phyloP scores from a whole-genome alignment of 2,797 vertebrate genomes.

The Potorous gilbertii region DNA sequence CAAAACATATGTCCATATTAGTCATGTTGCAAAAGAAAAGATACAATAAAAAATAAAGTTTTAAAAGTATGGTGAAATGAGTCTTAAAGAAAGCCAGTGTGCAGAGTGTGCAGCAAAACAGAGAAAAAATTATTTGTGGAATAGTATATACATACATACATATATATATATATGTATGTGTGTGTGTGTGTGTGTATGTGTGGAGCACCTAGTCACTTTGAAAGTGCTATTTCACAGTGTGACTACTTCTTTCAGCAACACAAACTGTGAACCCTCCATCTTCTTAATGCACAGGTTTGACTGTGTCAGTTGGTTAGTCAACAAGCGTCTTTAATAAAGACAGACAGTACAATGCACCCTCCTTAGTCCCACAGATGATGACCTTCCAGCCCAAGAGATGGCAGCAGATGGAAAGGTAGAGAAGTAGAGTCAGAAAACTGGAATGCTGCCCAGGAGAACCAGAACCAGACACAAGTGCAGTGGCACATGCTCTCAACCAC shows the following conservation, averaged over 20 bases:
- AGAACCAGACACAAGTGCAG: neutral
- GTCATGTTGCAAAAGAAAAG: neutral
- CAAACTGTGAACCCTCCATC: neutral
- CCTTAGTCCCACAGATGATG: neutral
- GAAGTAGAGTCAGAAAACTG: neutral
- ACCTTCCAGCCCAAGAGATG: neutral
- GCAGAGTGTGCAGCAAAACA: neutral
- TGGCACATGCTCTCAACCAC: neutral
- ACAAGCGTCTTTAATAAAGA: neutral
- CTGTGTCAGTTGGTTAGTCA: neutral
- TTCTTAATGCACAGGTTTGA: neutral
- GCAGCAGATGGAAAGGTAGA: neutral
- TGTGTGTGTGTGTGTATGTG: too few relatives aligned
- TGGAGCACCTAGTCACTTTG: neutral
- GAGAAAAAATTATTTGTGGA: neutral
- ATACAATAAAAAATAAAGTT: neutral
- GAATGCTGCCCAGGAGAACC: neutral
- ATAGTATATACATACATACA: neutral
- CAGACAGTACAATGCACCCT: neutral
- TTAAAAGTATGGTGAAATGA: neutral
- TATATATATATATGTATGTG: too few relatives aligned
- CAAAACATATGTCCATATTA: neutral
- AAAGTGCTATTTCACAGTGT: neutral
- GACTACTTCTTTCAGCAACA: neutral
- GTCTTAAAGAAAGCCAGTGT: neutral